Evolutionary conservation across 2,113 vertebrate genomes (phyloP).

Genomic region (Spermophilus dauricus): DNA sequence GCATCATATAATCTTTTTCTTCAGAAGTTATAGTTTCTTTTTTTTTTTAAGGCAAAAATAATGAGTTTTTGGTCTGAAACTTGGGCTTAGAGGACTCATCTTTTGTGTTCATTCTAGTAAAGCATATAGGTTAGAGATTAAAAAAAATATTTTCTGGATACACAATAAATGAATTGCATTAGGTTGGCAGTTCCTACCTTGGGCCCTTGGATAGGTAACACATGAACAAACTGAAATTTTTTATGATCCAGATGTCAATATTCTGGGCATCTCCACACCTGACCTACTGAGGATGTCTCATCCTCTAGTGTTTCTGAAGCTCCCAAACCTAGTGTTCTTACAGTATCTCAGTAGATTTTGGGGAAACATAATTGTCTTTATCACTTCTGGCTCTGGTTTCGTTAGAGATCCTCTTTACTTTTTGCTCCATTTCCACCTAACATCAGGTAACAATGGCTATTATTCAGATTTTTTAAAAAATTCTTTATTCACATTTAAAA

Average conservation of each 20-base stretch:
- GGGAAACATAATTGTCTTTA: not conserved
- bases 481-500: not conserved
- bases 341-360: not conserved
- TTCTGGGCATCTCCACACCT: not conserved
- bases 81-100: not conserved
- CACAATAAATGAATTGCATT: not conserved
- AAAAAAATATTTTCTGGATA: not conserved
- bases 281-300: not conserved
- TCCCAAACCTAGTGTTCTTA: not conserved
- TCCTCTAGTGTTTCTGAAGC: not conserved
- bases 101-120: not conserved
- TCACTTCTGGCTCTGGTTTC: not conserved
- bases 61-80: not conserved
- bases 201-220: not conserved
- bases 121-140: not conserved
- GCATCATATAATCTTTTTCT: not conserved
- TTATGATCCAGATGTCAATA: not conserved
- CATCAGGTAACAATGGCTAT: not conserved
- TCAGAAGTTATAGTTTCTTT: slow-evolving; percentile 20
- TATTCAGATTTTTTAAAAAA: not conserved
- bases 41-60: not conserved
- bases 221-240: not conserved
- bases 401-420: not conserved
- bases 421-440: not conserved
- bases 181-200: not conserved